phyloP scores from a whole-genome alignment of 2,113 vertebrate genomes.

The Mesembrinibis cayennensis region DNA sequence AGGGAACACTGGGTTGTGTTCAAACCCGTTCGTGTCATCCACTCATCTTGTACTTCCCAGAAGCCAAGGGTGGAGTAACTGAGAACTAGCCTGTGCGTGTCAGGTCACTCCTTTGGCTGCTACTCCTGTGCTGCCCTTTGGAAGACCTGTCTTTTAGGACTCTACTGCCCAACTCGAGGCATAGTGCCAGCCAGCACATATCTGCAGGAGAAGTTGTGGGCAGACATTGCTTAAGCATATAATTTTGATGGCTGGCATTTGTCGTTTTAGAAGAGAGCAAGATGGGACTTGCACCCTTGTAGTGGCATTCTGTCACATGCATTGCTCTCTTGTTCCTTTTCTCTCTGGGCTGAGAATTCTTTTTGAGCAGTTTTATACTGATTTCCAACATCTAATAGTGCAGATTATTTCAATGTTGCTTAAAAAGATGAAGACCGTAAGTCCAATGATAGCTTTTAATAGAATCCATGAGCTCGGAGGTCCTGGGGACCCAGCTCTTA shows the following conservation, averaged over 20 bases:
- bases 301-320: not conserved
- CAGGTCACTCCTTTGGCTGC: not conserved
- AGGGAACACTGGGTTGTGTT: not conserved
- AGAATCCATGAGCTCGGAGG: not conserved
- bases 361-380: not conserved
- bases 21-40: slow-evolving; percentile 1
- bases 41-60: not conserved
- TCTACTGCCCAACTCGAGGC: not conserved
- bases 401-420: not conserved
- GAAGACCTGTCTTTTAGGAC: not conserved
- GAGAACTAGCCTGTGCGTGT: not conserved
- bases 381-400: not conserved
- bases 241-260: not conserved
- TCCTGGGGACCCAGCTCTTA: not conserved
- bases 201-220: not conserved
- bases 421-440: not conserved
- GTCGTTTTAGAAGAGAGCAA: not conserved
- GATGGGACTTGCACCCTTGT: not conserved
- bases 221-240: not conserved
- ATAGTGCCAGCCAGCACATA: not conserved
- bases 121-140: not conserved
- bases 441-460: not conserved
- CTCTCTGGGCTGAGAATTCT: not conserved
- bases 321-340: not conserved
- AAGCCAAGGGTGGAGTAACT: not conserved